These are phyloP conservation scores for Semicossyphus pulcher DNA, from an alignment of 2,113 vertebrate genomes.

Conservation along the genomic window DNA sequence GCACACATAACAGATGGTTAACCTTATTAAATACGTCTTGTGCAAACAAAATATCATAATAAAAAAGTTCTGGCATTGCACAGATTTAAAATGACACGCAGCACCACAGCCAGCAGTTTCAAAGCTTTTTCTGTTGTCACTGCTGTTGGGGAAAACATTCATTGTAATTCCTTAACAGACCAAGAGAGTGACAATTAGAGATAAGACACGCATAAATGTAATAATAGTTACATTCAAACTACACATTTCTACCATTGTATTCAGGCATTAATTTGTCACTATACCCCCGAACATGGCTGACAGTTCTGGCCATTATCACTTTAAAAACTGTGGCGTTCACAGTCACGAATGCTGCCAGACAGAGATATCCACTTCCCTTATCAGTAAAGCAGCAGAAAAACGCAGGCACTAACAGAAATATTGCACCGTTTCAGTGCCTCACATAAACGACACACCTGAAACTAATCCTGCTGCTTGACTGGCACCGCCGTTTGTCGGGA, in stretches of 20 bases:
- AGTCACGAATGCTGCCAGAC: slow-evolving; percentile 19
- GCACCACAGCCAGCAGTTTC: too few relatives aligned
- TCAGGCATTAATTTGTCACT: slow-evolving; percentile 21
- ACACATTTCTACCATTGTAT: slow-evolving; percentile 6
- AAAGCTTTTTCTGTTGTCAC: neutral
- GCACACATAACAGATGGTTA: neutral
- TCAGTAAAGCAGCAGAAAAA: slow-evolving; percentile 39
- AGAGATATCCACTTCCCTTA: slow-evolving; percentile 54
- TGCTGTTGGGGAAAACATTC: neutral
- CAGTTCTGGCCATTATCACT: slow-evolving; percentile 38
- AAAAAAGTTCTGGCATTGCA: too few relatives aligned
- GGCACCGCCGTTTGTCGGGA: slow-evolving; percentile 56
- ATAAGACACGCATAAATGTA: slow-evolving; percentile 11
- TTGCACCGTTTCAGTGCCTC: slow-evolving; percentile 20
- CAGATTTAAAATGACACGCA: neutral
- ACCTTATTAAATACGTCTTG: too few relatives aligned
- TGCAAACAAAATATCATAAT: too few relatives aligned
- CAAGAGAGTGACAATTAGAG: neutral
- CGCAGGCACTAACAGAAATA: slow-evolving; percentile 22
- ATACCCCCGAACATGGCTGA: slow-evolving; percentile 11
- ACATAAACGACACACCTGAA: slow-evolving; percentile 53
- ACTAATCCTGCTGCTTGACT: slow-evolving; percentile 60
- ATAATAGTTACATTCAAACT: neutral
- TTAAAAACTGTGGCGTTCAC: neutral
- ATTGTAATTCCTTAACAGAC: neutral